Percentiles rank a stretch among this genome's conserved stretches.
Conservation (phyloP, 2,797 vertebrate species). For the Sarcoramphus papa region DNA sequence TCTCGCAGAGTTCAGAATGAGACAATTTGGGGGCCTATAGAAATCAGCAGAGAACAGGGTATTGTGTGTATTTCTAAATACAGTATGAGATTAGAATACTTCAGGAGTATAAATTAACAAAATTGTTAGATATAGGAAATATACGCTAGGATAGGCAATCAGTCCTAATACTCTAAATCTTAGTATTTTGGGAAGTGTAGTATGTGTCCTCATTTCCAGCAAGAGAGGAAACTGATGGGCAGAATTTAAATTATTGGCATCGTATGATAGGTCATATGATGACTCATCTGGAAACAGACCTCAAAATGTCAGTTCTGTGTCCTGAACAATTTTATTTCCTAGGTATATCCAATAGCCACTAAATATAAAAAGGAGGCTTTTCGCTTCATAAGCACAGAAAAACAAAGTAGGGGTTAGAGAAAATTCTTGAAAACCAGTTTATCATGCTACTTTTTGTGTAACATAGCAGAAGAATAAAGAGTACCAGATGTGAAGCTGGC, state of each 20-base stretch:
- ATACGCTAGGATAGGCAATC: background rate
- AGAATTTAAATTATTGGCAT: background rate
- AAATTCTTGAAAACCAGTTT: background rate
- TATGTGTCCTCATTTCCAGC: background rate
- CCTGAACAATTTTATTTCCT: background rate
- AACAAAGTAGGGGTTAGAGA: background rate
- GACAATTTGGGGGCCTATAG: background rate
- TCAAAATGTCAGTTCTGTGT: background rate
- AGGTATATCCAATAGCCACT: background rate
- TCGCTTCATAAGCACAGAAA: background rate
- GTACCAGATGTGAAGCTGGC: background rate
- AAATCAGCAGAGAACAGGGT: background rate
- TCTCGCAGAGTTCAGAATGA: background rate
- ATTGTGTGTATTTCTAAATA: background rate
- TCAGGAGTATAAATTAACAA: background rate
- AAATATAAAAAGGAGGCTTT: background rate
- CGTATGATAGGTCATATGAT: background rate
- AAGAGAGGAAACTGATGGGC: background rate
- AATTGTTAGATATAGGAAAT: background rate
- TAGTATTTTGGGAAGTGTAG: background rate
- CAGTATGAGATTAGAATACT: background rate
- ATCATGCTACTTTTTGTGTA: background rate
- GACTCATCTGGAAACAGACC: background rate
- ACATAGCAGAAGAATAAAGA: background rate
- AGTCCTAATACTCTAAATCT: background rate